These are phyloP conservation scores for Megaustenia siamemsis DNA, from an alignment of 2,888 invertebrate genomes.

Conservation along the genomic window DNA sequence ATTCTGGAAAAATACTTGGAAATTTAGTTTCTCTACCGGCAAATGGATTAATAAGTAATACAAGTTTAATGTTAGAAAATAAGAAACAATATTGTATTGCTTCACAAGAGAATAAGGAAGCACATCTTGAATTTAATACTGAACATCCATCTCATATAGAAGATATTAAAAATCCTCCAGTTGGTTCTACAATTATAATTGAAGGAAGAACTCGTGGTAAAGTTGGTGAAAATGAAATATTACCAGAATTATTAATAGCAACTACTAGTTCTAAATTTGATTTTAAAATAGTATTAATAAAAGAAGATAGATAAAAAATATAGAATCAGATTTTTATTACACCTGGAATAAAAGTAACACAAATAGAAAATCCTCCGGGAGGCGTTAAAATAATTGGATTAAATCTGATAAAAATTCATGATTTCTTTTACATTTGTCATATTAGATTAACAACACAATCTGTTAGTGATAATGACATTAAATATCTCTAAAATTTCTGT, in stretches of 20 bases:
- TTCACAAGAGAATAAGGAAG: slow-evolving; percentile 25
- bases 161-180: background rate
- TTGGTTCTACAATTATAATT: slow-evolving; percentile 27
- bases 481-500: slow-evolving; percentile 17
- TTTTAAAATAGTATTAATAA: slow-evolving; percentile 13
- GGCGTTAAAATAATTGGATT: slow-evolving; percentile 6
- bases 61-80: background rate
- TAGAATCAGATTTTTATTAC: slow-evolving; percentile 3
- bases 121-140: slow-evolving; percentile 13
- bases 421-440: slow-evolving; percentile 7
- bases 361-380: slow-evolving; percentile 16
- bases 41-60: background rate
- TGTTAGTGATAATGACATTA: slow-evolving; percentile 31
- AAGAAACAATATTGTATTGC: background rate
- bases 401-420: slow-evolving; percentile 14
- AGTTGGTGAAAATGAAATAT: slow-evolving; percentile 4
- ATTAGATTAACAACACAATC: slow-evolving; percentile 15
- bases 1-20: slow-evolving; percentile 21
- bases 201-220: background rate
- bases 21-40: slow-evolving; percentile 8
- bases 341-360: background rate
- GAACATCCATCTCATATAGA: background rate
- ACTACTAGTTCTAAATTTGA: background rate
- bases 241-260: slow-evolving; percentile 12
- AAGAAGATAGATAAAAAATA: background rate